Conservation (phyloP, 1,140 invertebrate genomes). For the Mesaphorura yosii region DNA sequence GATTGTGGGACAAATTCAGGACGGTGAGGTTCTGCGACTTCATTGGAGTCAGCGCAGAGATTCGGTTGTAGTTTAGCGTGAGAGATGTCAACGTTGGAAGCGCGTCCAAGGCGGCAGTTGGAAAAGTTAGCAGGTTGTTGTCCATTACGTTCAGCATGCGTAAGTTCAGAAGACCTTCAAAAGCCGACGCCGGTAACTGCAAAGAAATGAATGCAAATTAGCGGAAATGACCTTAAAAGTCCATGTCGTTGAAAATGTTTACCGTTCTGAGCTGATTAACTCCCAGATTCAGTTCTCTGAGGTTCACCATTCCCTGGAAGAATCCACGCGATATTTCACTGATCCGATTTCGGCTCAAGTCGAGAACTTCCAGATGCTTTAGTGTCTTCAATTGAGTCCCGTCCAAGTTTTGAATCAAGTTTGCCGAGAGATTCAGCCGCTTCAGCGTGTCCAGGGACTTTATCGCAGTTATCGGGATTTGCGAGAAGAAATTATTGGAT, state of each 20-base stretch:
- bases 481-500: conserved; percentile 68
- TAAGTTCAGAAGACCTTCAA: conserved; percentile 63
- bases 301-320: conserved; percentile 55
- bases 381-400: conserved; percentile 53
- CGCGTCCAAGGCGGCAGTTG: conserved; percentile 59
- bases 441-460: conserved; percentile 53
- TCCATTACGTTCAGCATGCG: conserved; percentile 69
- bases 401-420: conserved; percentile 64
- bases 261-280: conserved; percentile 75
- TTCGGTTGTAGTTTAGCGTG: conserved; percentile 71
- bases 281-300: conserved; percentile 65
- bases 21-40: conserved; percentile 43
- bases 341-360: conserved; percentile 72
- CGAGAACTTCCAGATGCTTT: conserved; percentile 56
- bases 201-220: conserved; percentile 32
- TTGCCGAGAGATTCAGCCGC: conserved; percentile 65
- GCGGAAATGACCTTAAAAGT: neutral
- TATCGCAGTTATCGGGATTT: conserved; percentile 65
- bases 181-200: conserved; percentile 71
- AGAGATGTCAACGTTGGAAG: conserved; percentile 59
- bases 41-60: conserved; percentile 59
- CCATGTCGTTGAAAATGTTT: conserved; percentile 35
- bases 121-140: conserved; percentile 74
- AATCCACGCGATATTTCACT: conserved; percentile 64
- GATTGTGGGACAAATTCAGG: conserved; percentile 63